Percentiles rank a stretch among this genome's conserved stretches.
phyloP scores from a whole-genome alignment of 2,797 vertebrate species.

The Apogon hyalosoma region DNA sequence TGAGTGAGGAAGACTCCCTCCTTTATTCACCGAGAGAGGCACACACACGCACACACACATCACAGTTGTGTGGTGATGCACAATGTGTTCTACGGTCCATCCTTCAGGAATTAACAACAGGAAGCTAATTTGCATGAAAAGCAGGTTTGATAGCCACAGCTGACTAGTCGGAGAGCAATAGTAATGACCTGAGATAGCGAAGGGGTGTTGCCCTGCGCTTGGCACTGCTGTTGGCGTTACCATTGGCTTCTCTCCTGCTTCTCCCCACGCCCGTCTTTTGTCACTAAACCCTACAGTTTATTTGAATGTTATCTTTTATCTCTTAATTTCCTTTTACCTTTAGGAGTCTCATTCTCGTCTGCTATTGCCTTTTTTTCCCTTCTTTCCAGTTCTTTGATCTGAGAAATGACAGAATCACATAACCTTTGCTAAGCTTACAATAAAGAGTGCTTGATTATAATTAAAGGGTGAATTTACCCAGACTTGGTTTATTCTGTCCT shows the following conservation, averaged over 20 bases:
- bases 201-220: slow-evolving; percentile 56
- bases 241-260: slow-evolving; percentile 15
- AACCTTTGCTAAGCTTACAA: slow-evolving; percentile 40
- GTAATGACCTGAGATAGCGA: slow-evolving; percentile 75
- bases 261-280: slow-evolving; percentile 12
- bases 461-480: slow-evolving; percentile 59
- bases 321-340: slow-evolving; percentile 62
- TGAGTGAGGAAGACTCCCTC: slow-evolving; percentile 30
- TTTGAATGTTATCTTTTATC: slow-evolving; percentile 64
- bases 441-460: slow-evolving; percentile 57
- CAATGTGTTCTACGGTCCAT: slow-evolving; percentile 62
- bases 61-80: slow-evolving; percentile 47
- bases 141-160: slow-evolving; percentile 79
- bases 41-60: slow-evolving; percentile 25
- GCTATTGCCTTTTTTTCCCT: slow-evolving; percentile 27
- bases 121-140: slow-evolving; percentile 84
- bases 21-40: slow-evolving; percentile 12
- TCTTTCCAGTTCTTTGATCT: slow-evolving; percentile 62
- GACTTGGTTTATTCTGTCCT: slow-evolving; percentile 45
- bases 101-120: slow-evolving; percentile 79
- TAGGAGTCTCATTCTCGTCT: slow-evolving; percentile 50
- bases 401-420: slow-evolving; percentile 62
- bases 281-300: slow-evolving; percentile 11
- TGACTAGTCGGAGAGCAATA: slow-evolving; percentile 75
- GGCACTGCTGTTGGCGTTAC: slow-evolving; percentile 54